Base-by-base conservation (phyloP, 2,797 vertebrate genomes). In the Macroramphosus scolopax region DNA sequence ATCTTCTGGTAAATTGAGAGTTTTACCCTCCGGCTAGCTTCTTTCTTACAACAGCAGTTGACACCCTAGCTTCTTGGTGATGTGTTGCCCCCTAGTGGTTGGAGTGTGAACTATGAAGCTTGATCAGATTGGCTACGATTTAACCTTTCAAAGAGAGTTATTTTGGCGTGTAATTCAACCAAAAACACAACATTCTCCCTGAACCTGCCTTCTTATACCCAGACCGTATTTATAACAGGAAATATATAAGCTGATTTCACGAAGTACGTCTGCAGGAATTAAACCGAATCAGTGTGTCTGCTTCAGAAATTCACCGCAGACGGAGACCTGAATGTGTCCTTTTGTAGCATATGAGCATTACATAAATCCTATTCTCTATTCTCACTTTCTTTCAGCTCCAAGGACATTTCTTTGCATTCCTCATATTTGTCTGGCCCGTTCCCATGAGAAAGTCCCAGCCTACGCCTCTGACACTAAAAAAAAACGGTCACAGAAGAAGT, bases 381-480 rank as follows among this genome's bases (percentile, higher is more conserved):
- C 16, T 18, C 31, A 4, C 29, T 59, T 40, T 43, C 34, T 56
- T 63, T 67, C 46, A 45, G 48, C 37, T 32, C 31, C 31, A 34
- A 36, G 17, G 57, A 22, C 44, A 52, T 79, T 80, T 78, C 48
- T 80, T 72, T 61, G 66, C 65, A 81, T 79, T 78, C 38, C 51
- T 78, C 20, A 2, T 44, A 33, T 40, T 45, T 11, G 16, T 33
- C 43, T 44, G 51, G 18, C 49, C 68, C 17, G 56, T 86, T 89
- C 81, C 72, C 81, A 84, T 17, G 78, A 85, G 85, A 88, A 88
- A 75, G 66, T 80, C 43, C 47, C 51, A 59, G 62, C 52, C 62
- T 52, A 69, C 51, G 8, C 22, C 46, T 47, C 39, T 34, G 53
- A 64, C 20, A 51, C 48, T 35, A n/a, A n/a, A 49, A 48, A 48